Evolutionary conservation across 2,888 invertebrate species (phyloP), one percentile per base, ranked within the genome.

Genomic region (Panorpa germanica): DNA sequence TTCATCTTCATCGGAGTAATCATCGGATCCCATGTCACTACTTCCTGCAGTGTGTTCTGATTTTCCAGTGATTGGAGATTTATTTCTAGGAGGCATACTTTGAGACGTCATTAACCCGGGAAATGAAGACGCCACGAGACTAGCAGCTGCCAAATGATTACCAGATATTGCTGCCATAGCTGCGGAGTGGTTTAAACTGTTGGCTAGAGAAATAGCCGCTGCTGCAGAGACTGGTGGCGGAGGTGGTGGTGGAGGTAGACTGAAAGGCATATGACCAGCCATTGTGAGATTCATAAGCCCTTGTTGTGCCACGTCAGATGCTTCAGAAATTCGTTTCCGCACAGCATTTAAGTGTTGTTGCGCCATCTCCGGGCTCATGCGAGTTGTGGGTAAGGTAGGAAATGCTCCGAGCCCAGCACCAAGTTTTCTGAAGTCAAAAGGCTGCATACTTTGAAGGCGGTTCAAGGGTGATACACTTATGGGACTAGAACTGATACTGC

Each of bases 391-490:
- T 9, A 43, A 42, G 14, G 42, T 42, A 7, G 48, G 53, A 42
- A 62, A 59, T 8, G 58, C 58, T 30, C 59, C 52, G 35, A 60
- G 51, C 28, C 59, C 47, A 15, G 57, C 52, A 32, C 67, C 65
- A 22, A 74, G 56, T 42, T 83, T 83, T 17, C 88, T 70, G 48
- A 81, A 90, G 52, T 91, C 90, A 50, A 88, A 88, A 1, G 91
- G 90, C 48, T 91, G 90, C 90, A 93, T 90, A 44, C 77, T 90
- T 56, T 90, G 88, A 27, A 91, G 61, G 43, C 83, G 72, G 52
- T 80, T 86, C 37, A 91, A 59, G 3, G 91, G 90, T 7, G 82
- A 78, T 17, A 68, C 63, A 38, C 69, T 65, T 15, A 67, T 50
- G 24, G 71, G 69, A 55, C 71, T 70, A 45, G 66, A 61, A 27